Conservation (phyloP, 2,113 vertebrate genomes). For the Potamarius usumacintae region DNA sequence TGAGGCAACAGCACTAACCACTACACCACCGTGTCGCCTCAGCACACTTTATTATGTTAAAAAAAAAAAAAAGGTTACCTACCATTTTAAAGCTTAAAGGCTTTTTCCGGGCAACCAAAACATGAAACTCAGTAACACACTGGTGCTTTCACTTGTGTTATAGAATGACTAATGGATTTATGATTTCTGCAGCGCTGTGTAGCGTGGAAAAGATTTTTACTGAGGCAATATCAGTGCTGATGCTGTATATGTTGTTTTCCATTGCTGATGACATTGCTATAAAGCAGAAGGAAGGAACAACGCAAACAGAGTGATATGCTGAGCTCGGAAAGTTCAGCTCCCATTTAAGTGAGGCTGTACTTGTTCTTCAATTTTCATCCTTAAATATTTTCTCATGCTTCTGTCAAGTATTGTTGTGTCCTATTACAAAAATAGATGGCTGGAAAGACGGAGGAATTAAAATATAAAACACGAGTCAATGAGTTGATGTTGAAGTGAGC, state of each 20-base stretch:
- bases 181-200: neutral
- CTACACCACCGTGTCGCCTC: no score
- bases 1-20: no score
- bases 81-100: neutral
- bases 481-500: slow-evolving; percentile 4
- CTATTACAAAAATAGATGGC: slow-evolving; percentile 46
- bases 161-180: neutral
- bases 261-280: slow-evolving; percentile 16
- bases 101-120: neutral
- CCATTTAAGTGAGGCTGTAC: slow-evolving; percentile 17
- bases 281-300: neutral
- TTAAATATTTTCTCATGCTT: slow-evolving; percentile 44
- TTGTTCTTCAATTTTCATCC: slow-evolving; percentile 40
- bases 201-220: neutral
- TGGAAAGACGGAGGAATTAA: slow-evolving; percentile 28
- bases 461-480: slow-evolving; percentile 38
- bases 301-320: neutral
- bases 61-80: no score
- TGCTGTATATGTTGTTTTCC: slow-evolving; percentile 8
- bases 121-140: neutral
- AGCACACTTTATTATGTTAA: neutral
- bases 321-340: slow-evolving; percentile 29
- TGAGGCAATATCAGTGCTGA: slow-evolving; percentile 2
- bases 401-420: slow-evolving; percentile 44
- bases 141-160: neutral